Conservation (phyloP, 2,113 vertebrate species). For the Columbina picui region DNA sequence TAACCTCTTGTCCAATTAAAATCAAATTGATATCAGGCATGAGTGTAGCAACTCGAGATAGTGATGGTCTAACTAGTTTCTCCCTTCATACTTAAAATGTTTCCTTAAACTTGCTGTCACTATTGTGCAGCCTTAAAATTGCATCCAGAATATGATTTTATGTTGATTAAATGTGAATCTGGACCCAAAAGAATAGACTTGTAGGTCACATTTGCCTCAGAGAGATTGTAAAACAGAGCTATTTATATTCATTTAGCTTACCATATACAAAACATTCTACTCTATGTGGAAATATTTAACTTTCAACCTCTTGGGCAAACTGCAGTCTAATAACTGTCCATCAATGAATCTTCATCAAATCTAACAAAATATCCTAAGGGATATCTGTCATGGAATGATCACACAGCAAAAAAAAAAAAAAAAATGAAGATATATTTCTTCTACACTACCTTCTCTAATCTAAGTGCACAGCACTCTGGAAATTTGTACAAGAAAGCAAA, state of each 20-base stretch:
- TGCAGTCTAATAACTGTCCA: neutral
- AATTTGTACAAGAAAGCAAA: neutral
- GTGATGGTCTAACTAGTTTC: neutral
- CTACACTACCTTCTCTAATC: neutral
- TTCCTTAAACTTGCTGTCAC: neutral
- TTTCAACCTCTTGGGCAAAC: neutral
- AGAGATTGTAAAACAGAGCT: neutral
- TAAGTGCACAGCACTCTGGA: neutral
- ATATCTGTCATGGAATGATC: neutral
- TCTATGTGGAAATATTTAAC: neutral
- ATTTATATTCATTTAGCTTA: neutral
- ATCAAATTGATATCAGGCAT: neutral
- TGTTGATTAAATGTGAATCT: neutral
- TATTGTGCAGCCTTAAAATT: neutral
- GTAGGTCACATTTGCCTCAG: neutral
- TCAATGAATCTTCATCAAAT: neutral
- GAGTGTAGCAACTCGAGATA: neutral
- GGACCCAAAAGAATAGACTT: neutral
- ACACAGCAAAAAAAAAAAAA: neutral
- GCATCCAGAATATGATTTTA: neutral
- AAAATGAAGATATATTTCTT: neutral
- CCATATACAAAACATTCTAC: neutral
- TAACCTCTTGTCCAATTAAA: neutral
- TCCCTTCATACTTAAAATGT: neutral
- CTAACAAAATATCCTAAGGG: neutral